A percentile compares a stretch with the other conserved stretches of the same genome.
Evolutionary conservation across 2,888 invertebrate species (phyloP).

Genomic region (Drosophila limbata): DNA sequence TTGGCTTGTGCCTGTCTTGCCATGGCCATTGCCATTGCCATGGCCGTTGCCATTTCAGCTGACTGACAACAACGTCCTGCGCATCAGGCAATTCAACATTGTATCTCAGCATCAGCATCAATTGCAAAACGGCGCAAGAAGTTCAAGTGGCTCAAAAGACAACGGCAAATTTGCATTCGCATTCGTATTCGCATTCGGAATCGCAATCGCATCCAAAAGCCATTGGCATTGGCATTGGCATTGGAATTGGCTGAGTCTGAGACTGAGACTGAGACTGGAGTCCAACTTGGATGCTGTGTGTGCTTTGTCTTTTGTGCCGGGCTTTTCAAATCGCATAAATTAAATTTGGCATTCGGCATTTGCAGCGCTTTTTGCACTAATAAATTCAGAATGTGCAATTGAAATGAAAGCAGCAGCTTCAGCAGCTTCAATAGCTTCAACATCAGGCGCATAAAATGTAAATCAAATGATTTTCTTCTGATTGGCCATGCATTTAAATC

Average conservation of each 20-base stretch:
- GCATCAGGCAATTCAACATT: conserved; percentile 47
- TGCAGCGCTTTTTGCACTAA: conserved; percentile 43
- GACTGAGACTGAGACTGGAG: conserved; percentile 2
- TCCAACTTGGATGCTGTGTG: conserved; percentile 10
- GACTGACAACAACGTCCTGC: conserved; percentile 63
- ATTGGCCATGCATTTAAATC: conserved; percentile 40
- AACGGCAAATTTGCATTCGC: conserved; percentile 63
- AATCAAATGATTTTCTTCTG: conserved; percentile 59
- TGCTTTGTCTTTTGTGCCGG: conserved; percentile 23
- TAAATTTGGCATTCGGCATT: conserved; percentile 64
- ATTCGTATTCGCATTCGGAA: conserved; percentile 42
- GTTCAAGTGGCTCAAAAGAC: conserved; percentile 58
- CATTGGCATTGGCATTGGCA: conserved; percentile 62
- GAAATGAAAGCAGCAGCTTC: conserved; percentile 55
- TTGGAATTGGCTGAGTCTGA: conserved; percentile 21
- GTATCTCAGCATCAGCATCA: conserved; percentile 35
- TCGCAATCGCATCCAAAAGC: conserved; percentile 40
- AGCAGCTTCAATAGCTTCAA: conserved; percentile 32
- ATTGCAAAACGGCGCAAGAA: conserved; percentile 37
- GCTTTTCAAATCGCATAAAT: conserved; percentile 62
- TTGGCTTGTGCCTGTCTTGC: conserved; percentile 61
- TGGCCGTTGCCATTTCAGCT: conserved; percentile 27
- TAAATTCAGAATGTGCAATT: conserved; percentile 72
- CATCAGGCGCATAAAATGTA: conserved; percentile 63
- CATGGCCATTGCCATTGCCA: conserved; percentile 4